Evolutionary conservation across 2,797 vertebrate species (phyloP).

Genomic region (Euphonia xanthogaster): DNA sequence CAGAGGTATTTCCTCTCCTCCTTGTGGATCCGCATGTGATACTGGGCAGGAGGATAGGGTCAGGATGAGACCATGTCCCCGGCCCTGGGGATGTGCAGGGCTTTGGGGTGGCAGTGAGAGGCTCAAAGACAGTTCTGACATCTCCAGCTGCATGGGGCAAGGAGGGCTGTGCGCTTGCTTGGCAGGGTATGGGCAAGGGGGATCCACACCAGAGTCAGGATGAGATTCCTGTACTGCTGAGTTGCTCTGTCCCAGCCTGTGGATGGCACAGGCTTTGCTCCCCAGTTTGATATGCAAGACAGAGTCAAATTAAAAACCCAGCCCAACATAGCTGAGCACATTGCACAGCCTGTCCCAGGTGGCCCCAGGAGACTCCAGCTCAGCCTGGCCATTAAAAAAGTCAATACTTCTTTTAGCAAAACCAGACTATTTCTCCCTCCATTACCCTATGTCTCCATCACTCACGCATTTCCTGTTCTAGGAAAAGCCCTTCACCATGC

Average conservation of each 20-base stretch:
- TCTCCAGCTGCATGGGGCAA: not conserved
- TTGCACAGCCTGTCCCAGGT: not conserved
- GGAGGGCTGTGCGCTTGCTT: not conserved
- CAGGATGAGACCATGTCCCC: not conserved
- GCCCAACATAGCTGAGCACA: not conserved
- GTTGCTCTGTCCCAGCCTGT: not conserved
- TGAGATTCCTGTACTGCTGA: not conserved
- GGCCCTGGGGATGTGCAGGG: not conserved
- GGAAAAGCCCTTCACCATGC: not conserved
- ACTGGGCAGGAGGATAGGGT: slow-evolving; percentile 71
- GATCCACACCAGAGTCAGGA: not conserved
- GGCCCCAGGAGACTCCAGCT: not conserved
- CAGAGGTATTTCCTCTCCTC: slow-evolving; percentile 96
- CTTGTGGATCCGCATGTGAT: slow-evolving; percentile 97
- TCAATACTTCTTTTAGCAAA: slow-evolving; percentile 29
- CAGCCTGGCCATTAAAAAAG: slow-evolving; percentile 21
- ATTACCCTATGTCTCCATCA: not conserved
- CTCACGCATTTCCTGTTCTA: not conserved
- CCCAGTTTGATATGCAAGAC: not conserved
- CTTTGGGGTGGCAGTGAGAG: not conserved
- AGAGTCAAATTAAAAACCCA: not conserved
- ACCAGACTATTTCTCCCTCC: not conserved
- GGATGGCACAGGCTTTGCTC: not conserved
- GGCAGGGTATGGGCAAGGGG: not conserved
- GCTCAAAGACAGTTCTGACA: not conserved